Percentiles rank a stretch among this genome's conserved stretches.
Evolutionary conservation across 2,888 invertebrate genomes (phyloP).

Genomic region (Cheilosia urbana): DNA sequence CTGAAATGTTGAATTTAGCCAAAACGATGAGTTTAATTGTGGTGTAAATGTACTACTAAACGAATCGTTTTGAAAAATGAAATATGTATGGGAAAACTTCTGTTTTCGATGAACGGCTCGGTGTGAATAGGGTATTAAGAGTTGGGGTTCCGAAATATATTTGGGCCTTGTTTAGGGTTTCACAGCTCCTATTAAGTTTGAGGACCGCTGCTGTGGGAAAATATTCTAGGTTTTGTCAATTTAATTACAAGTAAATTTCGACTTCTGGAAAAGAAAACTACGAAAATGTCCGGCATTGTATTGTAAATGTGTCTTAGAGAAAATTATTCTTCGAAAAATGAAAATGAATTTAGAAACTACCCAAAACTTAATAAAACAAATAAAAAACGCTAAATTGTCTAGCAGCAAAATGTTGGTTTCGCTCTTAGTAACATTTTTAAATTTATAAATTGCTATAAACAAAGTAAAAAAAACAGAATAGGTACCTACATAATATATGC

Average conservation of each 20-base stretch:
- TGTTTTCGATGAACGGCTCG: no score
- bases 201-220: no score
- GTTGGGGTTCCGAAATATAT: no score
- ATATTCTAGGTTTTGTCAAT: no score
- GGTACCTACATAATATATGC: slow-evolving; percentile 43
- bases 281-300: slow-evolving; percentile 42
- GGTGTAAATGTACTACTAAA: no score
- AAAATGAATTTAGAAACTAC: slow-evolving; percentile 23
- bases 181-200: no score
- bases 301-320: slow-evolving; percentile 50
- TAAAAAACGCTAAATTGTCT: slow-evolving; percentile 27
- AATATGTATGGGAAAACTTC: no score
- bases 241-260: neutral
- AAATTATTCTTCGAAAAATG: slow-evolving; percentile 1
- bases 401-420: slow-evolving; percentile 67
- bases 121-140: no score
- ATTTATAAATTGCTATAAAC: slow-evolving; percentile 77
- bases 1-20: no score
- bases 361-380: slow-evolving; percentile 25
- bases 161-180: no score
- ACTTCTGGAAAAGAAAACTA: neutral
- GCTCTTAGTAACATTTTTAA: slow-evolving; percentile 65
- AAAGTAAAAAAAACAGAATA: slow-evolving; percentile 52
- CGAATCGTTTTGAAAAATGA: no score
- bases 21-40: no score